phyloP scores from a whole-genome alignment of 2,113 vertebrate genomes.

The Sterrhoptilus dennistouni region DNA sequence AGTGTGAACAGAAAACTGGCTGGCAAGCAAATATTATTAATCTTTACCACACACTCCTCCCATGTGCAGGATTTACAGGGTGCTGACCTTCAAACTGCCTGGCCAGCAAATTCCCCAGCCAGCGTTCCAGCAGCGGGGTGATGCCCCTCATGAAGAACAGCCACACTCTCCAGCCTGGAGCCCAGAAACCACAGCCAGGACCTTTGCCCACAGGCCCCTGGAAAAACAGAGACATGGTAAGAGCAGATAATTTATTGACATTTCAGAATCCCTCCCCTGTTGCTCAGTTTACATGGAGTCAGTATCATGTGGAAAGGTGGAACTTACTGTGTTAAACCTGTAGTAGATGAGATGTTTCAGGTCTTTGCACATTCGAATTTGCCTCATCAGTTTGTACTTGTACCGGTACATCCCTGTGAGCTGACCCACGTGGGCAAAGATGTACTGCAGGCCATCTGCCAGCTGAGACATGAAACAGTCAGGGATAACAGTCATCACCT shows the following conservation, averaged over 20 bases:
- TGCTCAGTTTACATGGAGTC: not conserved
- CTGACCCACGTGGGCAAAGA: conserved; percentile 98
- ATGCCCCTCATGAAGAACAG: conserved; percentile 99
- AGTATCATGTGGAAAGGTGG: fast-evolving
- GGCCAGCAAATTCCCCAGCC: conserved; percentile 97
- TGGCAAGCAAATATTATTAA: not conserved
- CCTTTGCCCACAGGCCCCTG: conserved; percentile 98
- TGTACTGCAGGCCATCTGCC: conserved; percentile 96
- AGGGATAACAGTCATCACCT: not conserved
- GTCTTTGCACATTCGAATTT: conserved; percentile 99
- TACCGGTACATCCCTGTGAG: conserved; percentile 98
- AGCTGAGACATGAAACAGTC: conserved; percentile 75
- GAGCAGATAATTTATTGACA: not conserved
- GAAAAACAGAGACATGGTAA: not conserved
- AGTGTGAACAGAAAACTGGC: not conserved
- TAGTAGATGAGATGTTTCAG: conserved; percentile 99
- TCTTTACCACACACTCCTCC: not conserved
- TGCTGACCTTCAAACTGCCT: conserved; percentile 96
- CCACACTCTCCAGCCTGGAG: conserved; percentile 98
- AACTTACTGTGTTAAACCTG: conserved; percentile 95
- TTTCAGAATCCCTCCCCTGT: not conserved
- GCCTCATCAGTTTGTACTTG: conserved; percentile 99
- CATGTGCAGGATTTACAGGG: not conserved
- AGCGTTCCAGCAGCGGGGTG: conserved; percentile 93
- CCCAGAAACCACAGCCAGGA: conserved; percentile 99